phyloP scores from a whole-genome alignment of 2,888 invertebrate genomes.

The Kuschelorhynchus macadamiae region DNA sequence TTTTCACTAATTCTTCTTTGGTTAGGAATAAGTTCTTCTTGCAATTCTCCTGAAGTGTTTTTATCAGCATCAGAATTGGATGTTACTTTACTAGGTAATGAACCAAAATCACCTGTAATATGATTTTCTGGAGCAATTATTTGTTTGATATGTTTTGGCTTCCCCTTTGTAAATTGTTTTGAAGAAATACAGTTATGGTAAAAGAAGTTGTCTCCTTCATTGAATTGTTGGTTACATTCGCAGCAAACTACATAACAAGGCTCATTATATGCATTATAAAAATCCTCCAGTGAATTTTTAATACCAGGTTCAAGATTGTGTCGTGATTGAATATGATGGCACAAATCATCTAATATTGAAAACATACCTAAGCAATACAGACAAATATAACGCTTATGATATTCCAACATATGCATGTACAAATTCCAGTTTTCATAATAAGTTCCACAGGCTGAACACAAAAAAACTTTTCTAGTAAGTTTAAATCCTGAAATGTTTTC shows the following conservation, averaged over 20 bases:
- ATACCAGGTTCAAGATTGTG: slow-evolving; percentile 83
- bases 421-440: slow-evolving; percentile 91
- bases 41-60: neutral
- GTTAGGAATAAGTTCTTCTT: neutral
- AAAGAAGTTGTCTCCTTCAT: slow-evolving; percentile 82
- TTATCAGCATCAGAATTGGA: neutral
- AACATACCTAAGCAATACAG: slow-evolving; percentile 88
- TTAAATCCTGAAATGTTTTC: slow-evolving; percentile 72
- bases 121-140: slow-evolving; percentile 61
- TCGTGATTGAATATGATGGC: slow-evolving; percentile 82
- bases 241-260: slow-evolving; percentile 86
- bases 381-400: slow-evolving; percentile 86
- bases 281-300: slow-evolving; percentile 78
- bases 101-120: slow-evolving; percentile 61
- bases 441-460: slow-evolving; percentile 86
- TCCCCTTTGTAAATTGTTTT: slow-evolving; percentile 43
- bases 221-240: slow-evolving; percentile 84
- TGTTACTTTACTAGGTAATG: slow-evolving; percentile 23
- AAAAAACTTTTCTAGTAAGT: slow-evolving; percentile 83
- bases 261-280: slow-evolving; percentile 76
- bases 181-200: slow-evolving; percentile 76
- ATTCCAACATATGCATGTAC: slow-evolving; percentile 87
- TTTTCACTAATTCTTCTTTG: slow-evolving; percentile 14
- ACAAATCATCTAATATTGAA: slow-evolving; percentile 83
- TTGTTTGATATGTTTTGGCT: slow-evolving; percentile 54